Base-by-base conservation (phyloP, 2,797 vertebrate genomes). In the Lutjanus campechanus region DNA sequence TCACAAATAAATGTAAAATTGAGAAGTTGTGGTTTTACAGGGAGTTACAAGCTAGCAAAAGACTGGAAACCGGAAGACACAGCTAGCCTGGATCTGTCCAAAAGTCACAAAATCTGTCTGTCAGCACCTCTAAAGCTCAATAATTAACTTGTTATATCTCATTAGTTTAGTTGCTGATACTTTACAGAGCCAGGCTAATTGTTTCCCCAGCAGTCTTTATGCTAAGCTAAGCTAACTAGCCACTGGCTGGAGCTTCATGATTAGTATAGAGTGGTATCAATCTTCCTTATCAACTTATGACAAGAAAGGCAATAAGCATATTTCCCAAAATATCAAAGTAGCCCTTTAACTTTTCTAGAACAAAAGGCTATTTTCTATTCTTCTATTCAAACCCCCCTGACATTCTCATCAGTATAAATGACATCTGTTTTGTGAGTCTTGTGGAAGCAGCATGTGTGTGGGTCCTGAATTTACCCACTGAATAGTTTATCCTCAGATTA, bases 401-500 rank as follows among this genome's bases (percentile, higher is more conserved):
- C 8, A 20, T 41, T 75, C 13, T 58, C 13, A 50, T 77, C 44
- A 11, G 61, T 44, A 47, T 11, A 64, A 44, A 22, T 43, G 12
- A 25, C 3, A 46, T 58, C 49, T 55, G 2, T 55, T 58, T 55
- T 11, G 69, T 60, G 15, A 22, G 25, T 15, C 36, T 29, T 54
- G 54, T 63, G 25, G 44, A 56, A 55, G 51, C 67, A 82, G 64
- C 49, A 47, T 55, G 58, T 83, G 53, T 80, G 69, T 67, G 46
- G 41, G 5, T 87, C 46, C 73, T 79, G 36, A 61, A 54, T 60
- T 76, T 54, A 81, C 58, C 73, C 77, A 20, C 36, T 40, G 44
- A 40, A 53, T 2, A 29, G 61, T 68, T 73, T 67, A 40, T 83
- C 80, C 84, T 84, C 59, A 75, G 73, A 67, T 96, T 96, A 96